A percentile compares a stretch with the other conserved stretches of the same genome.
Evolutionary conservation across 2,113 vertebrate genomes (phyloP).

Genomic region (Rhizomys pruinosus): DNA sequence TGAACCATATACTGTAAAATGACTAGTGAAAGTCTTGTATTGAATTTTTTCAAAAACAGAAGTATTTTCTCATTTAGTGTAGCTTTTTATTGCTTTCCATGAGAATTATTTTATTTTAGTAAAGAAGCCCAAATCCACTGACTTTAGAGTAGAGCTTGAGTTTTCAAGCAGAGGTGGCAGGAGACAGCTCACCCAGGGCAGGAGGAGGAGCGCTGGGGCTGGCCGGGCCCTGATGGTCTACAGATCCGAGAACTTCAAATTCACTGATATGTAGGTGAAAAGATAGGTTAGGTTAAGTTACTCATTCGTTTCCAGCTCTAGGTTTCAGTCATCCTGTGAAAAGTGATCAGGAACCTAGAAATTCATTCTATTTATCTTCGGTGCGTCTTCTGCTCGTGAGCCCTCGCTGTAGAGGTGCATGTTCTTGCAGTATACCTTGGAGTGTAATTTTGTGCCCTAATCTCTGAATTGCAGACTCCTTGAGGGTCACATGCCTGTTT

Average conservation of each 20-base stretch:
- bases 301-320: neutral
- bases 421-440: neutral
- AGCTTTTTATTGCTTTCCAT: slow-evolving; percentile 42
- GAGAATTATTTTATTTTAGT: slow-evolving; percentile 22
- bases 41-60: slow-evolving; percentile 29
- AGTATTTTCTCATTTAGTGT: slow-evolving; percentile 28
- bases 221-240: no score
- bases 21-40: slow-evolving; percentile 10
- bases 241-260: no score
- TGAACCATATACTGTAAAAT: slow-evolving; percentile 41
- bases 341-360: slow-evolving; percentile 5
- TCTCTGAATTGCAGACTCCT: neutral
- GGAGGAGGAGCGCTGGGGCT: neutral
- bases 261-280: neutral
- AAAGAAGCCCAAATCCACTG: slow-evolving; percentile 11
- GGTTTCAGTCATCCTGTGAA: neutral
- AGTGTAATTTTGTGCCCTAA: neutral
- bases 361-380: neutral
- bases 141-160: neutral
- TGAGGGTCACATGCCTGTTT: neutral
- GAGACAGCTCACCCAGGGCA: neutral
- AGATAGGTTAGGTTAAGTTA: slow-evolving; percentile 6
- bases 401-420: neutral
- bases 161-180: neutral
- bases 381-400: neutral